These are phyloP conservation scores for Glyptemys insculpta DNA, from an alignment of 2,797 vertebrate genomes.

Conservation along the genomic window DNA sequence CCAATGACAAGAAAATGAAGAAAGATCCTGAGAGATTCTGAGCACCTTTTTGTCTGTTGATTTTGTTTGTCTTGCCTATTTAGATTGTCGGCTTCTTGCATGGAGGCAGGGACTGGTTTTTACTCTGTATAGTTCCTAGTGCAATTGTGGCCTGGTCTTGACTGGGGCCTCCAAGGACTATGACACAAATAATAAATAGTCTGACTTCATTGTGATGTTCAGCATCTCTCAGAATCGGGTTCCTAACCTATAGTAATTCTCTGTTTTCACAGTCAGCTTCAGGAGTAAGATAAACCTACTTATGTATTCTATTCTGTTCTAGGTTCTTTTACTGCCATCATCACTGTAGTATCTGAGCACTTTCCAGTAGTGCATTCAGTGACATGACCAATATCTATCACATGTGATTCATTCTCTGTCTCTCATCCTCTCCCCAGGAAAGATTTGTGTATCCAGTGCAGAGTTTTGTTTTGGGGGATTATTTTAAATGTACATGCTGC, in stretches of 20 bases:
- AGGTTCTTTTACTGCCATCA: not conserved
- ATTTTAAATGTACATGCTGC: not conserved
- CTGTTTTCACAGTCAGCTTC: not conserved
- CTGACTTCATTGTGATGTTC: not conserved
- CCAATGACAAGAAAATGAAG: not conserved
- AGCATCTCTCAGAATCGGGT: not conserved
- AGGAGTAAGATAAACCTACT: not conserved
- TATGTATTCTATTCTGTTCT: not conserved
- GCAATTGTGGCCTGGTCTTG: not conserved
- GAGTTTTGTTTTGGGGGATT: not conserved
- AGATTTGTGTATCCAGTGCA: not conserved
- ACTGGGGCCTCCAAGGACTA: not conserved
- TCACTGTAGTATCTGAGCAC: fast-evolving
- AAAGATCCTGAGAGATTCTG: not conserved
- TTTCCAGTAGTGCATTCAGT: not conserved
- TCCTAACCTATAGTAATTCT: not conserved
- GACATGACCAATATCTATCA: not conserved
- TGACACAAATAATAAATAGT: constrained; percentile 23
- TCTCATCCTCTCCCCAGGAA: not conserved
- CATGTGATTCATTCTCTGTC: not conserved
- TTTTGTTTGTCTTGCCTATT: not conserved
- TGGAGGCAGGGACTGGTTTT: not conserved
- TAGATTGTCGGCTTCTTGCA: constrained; percentile 18
- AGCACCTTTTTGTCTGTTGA: constrained; percentile 4
- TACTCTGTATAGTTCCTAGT: not conserved